Evolutionary conservation across 2,113 vertebrate species (phyloP), one percentile per base, ranked within the genome.

Genomic region (Dryoscopus gambensis): DNA sequence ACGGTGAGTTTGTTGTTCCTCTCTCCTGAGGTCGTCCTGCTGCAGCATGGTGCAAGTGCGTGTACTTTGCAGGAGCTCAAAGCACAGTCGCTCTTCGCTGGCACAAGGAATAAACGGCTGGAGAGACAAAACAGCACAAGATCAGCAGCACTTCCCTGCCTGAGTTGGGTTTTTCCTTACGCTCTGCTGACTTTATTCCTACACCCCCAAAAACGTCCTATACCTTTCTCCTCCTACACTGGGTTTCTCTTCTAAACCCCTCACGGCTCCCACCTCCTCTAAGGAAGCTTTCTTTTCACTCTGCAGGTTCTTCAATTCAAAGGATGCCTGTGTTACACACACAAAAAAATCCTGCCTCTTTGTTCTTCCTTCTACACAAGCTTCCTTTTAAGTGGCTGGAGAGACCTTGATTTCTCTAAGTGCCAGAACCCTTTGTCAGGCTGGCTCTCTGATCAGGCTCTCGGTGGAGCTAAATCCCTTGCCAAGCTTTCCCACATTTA

Each of bases 311-410:
- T 92, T 82, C 86, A 52, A 94, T 84, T 87, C 82, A 94, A 94
- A 96, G 73, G 35, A 86, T 30, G 49, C 49, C 73, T 84, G 63
- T 59, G 37, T 47, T 92, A 80, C 39, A 78, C 17, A 63, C 16
- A 44, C n/a, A 8, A 77, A 60, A 89, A 95, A 87, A 39, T 27
- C 46, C 62, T 91, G 49, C 40, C 49, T 84, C 94, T 97, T 95
- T 97, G 95, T 95, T 95, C 95, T 94, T 87, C 49, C 77, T 84
- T 94, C 89, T 92, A 49, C 84, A 81, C 52, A 76, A 87, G 77
- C 89, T 96, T 95, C 69, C 77, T 95, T 96, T 96, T 64, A 97
- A 97, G 94, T 96, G 94, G 95, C 89, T 95, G 91, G 76, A 91
- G 91, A 94, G 84, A 91, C 95, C 93, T 96, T 87, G 83, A 95